Conservation (phyloP, 2,113 vertebrate species). For the Megaceryle torquata region DNA sequence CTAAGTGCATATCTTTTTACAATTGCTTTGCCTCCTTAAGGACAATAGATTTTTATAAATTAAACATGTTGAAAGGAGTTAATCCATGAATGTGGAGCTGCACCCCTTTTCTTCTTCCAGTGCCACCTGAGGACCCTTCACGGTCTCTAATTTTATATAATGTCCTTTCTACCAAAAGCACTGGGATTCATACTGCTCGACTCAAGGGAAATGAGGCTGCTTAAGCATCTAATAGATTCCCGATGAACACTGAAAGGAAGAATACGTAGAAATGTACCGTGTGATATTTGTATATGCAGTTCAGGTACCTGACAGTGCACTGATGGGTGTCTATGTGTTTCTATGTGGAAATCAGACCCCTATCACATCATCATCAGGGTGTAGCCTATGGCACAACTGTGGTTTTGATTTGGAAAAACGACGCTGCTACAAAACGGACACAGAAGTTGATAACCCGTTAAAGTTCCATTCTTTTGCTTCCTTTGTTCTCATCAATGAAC, state of each 20-base stretch:
- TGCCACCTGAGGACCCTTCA: neutral
- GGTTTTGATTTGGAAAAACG: neutral
- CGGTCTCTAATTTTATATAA: neutral
- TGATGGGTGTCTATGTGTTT: neutral
- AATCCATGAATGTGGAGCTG: neutral
- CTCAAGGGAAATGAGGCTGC: neutral
- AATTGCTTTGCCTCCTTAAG: neutral
- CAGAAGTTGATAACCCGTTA: neutral
- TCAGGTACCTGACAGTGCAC: neutral
- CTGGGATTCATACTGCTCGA: neutral
- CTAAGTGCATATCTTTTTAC: neutral
- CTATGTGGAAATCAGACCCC: neutral
- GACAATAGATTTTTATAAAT: neutral
- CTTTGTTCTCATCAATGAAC: neutral
- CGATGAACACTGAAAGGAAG: neutral
- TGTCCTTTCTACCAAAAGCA: neutral
- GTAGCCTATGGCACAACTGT: neutral
- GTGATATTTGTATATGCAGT: neutral
- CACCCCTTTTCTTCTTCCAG: neutral
- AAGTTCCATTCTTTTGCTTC: neutral
- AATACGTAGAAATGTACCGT: neutral
- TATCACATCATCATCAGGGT: neutral
- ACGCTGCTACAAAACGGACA: neutral
- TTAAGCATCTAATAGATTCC: neutral
- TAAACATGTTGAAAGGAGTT: neutral